Conservation (phyloP, 2,113 vertebrate species). For the Psophia crepitans region DNA sequence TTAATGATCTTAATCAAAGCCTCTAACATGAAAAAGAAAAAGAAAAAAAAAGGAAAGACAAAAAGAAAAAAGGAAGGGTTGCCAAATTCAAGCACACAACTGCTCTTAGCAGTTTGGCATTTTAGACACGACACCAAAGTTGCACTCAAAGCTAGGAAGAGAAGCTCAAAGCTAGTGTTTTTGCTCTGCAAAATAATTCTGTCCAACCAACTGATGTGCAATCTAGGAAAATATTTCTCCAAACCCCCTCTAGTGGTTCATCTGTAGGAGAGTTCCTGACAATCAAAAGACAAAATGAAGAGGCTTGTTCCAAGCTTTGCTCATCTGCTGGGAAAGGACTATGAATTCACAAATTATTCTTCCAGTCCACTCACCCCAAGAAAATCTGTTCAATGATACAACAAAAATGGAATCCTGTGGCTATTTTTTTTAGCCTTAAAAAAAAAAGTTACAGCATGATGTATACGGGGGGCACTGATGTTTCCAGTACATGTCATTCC, state of each 20-base stretch:
- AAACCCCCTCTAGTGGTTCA: slow-evolving; percentile 28
- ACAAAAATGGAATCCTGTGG: background rate
- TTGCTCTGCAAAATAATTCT: background rate
- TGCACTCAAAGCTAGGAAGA: background rate
- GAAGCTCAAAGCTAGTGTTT: background rate
- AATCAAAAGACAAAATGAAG: background rate
- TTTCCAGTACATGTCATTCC: background rate
- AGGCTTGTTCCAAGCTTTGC: background rate
- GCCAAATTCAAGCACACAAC: background rate
- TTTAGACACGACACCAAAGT: background rate
- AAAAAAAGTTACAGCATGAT: background rate
- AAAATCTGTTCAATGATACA: background rate
- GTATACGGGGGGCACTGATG: background rate
- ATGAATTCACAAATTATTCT: background rate
- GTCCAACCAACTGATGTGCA: background rate
- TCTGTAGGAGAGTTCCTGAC: background rate
- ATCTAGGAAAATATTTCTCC: background rate
- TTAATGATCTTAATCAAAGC: background rate
- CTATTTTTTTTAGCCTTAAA: background rate
- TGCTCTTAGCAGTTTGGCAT: background rate
- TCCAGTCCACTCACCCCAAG: background rate
- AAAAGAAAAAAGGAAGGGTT: too few species aligned
- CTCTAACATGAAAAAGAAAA: background rate
- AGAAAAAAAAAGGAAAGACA: background rate
- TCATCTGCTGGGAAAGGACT: background rate